A percentile compares a stretch with the other conserved stretches of the same genome.
Conservation (phyloP, 1,140 invertebrate species). For the Metopolophium dirhodum region DNA sequence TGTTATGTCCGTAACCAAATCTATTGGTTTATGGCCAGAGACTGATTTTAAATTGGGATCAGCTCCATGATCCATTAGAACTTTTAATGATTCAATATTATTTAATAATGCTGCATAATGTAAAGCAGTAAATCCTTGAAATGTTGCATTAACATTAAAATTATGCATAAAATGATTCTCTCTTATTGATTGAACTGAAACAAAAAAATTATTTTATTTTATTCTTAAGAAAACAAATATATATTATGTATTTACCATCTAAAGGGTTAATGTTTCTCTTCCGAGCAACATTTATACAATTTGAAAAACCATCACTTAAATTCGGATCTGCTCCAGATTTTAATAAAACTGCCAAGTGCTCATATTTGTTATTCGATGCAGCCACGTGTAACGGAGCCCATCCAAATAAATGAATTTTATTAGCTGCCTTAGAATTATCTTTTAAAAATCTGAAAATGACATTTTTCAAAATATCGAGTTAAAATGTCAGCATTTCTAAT, state of each 20-base stretch:
- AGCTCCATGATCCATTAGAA: slow-evolving; percentile 72
- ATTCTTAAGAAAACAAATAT: neutral
- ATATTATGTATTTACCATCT: slow-evolving; percentile 2
- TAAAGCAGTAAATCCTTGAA: slow-evolving; percentile 85
- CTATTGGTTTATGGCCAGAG: slow-evolving; percentile 77
- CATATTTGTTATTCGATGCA: slow-evolving; percentile 75
- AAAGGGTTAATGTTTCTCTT: slow-evolving; percentile 68
- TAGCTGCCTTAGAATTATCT: slow-evolving; percentile 64
- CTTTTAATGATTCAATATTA: slow-evolving; percentile 69
- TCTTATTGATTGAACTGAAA: slow-evolving; percentile 69
- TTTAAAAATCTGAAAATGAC: slow-evolving; percentile 37
- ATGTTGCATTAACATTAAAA: slow-evolving; percentile 76
- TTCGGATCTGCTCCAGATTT: slow-evolving; percentile 81
- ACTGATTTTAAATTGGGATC: slow-evolving; percentile 79
- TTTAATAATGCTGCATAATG: slow-evolving; percentile 88
- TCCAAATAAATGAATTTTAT: slow-evolving; percentile 75
- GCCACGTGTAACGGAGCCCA: slow-evolving; percentile 88
- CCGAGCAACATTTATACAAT: slow-evolving; percentile 70
- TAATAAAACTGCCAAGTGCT: slow-evolving; percentile 74
- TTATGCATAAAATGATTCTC: slow-evolving; percentile 82
- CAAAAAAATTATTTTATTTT: slow-evolving; percentile 6
- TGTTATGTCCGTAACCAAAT: slow-evolving; percentile 73
- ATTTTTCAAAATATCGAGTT: neutral
- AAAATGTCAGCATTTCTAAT: neutral
- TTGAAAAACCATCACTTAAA: slow-evolving; percentile 79